Percentiles rank a stretch among this genome's conserved stretches.
phyloP scores from a whole-genome alignment of 2,888 invertebrate species.

The Lasioglossum lativentre region DNA sequence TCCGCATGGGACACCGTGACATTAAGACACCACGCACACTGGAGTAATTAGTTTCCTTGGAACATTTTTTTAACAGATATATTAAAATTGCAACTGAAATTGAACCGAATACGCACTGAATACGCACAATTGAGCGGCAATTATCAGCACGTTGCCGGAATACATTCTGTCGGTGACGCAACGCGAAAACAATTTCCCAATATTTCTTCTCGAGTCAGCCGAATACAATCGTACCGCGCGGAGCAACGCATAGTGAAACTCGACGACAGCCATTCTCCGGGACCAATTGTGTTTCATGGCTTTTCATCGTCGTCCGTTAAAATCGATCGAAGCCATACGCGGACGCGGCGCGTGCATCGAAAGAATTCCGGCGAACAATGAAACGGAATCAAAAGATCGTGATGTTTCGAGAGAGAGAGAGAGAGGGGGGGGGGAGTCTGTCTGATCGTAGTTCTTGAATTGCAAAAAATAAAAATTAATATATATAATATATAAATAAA shows the following conservation, averaged over 20 bases:
- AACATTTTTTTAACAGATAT: too few relatives aligned
- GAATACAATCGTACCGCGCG: neutral
- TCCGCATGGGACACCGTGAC: neutral
- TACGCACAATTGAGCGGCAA: too few relatives aligned
- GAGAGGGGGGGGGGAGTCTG: neutral
- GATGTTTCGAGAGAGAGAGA: neutral
- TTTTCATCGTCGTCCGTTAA: neutral
- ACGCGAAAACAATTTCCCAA: slow-evolving; percentile 1
- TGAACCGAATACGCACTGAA: too few relatives aligned
- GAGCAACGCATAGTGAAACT: neutral
- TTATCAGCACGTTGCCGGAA: too few relatives aligned
- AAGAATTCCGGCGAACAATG: slow-evolving; percentile 17
- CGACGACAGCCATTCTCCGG: neutral
- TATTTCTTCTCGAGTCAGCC: slow-evolving; percentile 14
- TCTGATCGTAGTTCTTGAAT: slow-evolving; percentile 19
- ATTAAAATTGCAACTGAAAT: too few relatives aligned
- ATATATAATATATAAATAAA: too few relatives aligned
- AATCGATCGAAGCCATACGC: slow-evolving; percentile 24
- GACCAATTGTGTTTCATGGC: slow-evolving; percentile 2
- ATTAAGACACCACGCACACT: neutral
- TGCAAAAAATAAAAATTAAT: slow-evolving; percentile 23
- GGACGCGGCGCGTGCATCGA: neutral
- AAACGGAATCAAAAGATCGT: slow-evolving; percentile 22
- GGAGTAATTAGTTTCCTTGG: neutral
- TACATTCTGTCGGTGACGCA: too few relatives aligned